phyloP scores from a whole-genome alignment of 1,140 invertebrate species.

The Prorops nasuta region DNA sequence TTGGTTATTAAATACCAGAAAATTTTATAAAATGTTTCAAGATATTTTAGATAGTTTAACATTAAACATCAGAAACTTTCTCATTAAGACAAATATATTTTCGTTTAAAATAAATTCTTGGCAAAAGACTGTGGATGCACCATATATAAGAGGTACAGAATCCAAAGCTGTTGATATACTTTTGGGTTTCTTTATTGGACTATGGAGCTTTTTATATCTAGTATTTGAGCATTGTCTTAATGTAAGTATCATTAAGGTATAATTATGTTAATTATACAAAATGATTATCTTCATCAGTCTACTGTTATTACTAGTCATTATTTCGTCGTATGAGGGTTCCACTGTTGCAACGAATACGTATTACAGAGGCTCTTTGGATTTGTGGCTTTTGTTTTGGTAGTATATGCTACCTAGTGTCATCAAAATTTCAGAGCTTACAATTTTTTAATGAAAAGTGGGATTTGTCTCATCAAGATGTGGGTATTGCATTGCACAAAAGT shows the following conservation, averaged over 20 bases:
- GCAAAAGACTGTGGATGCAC: too few relatives aligned
- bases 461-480: conserved; percentile 18
- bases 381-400: conserved; percentile 35
- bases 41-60: too few relatives aligned
- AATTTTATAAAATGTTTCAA: too few relatives aligned
- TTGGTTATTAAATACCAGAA: too few relatives aligned
- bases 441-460: conserved; percentile 12
- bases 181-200: conserved; percentile 22
- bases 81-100: too few relatives aligned
- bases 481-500: conserved; percentile 30
- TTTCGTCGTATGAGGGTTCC: conserved; percentile 33
- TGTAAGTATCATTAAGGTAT: conserved; percentile 21
- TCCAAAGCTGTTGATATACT: conserved; percentile 17
- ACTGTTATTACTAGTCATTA: conserved; percentile 22
- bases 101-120: too few relatives aligned
- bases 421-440: conserved; percentile 9
- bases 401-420: conserved; percentile 29
- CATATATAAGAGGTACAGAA: too few relatives aligned
- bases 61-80: too few relatives aligned
- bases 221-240: conserved; percentile 36
- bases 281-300: background rate
- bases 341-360: conserved; percentile 26
- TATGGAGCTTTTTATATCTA: conserved; percentile 29
- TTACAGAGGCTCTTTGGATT: conserved; percentile 34
- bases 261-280: conserved; percentile 5